These are phyloP conservation scores for Antennarius striatus DNA, from an alignment of 2,113 vertebrate genomes.

Conservation along the genomic window DNA sequence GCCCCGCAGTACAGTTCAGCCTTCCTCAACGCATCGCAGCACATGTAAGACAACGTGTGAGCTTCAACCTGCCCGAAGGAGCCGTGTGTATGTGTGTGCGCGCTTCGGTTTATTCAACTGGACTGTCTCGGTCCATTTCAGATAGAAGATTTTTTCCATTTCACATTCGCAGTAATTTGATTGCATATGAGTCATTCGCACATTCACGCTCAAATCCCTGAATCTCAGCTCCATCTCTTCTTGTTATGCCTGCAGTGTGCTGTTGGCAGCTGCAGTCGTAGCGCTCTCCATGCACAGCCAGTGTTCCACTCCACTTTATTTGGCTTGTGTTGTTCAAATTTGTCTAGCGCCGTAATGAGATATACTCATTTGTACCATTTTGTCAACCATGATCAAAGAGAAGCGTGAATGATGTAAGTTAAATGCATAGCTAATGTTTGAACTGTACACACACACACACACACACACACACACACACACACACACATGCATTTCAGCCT, in stretches of 20 bases:
- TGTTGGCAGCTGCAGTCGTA: conserved; percentile 41
- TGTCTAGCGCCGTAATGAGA: conserved; percentile 43
- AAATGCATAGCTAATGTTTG: conserved; percentile 35
- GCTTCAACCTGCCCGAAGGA: neutral
- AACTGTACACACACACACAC: neutral
- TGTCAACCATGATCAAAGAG: conserved; percentile 53
- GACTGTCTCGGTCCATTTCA: conserved; percentile 9
- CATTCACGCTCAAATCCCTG: conserved; percentile 56
- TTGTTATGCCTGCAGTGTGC: conserved; percentile 39
- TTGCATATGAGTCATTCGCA: conserved; percentile 42
- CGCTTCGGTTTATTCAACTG: neutral
- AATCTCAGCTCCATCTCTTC: conserved; percentile 57
- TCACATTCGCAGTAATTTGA: conserved; percentile 25
- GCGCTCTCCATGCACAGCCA: conserved; percentile 17
- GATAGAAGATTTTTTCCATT: conserved; percentile 18
- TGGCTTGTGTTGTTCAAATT: conserved; percentile 54
- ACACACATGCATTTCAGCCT: conserved; percentile 4
- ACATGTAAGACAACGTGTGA: conserved; percentile 87
- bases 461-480: neutral
- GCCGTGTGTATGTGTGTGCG: too few relatives aligned
- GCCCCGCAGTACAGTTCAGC: conserved; percentile 92
- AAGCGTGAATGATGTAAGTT: conserved; percentile 35
- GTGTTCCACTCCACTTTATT: conserved; percentile 44
- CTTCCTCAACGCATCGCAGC: conserved; percentile 95
- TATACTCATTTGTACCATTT: conserved; percentile 62